These are phyloP conservation scores for Axis porcinus DNA, from an alignment of 2,113 vertebrate species.

Conservation along the genomic window DNA sequence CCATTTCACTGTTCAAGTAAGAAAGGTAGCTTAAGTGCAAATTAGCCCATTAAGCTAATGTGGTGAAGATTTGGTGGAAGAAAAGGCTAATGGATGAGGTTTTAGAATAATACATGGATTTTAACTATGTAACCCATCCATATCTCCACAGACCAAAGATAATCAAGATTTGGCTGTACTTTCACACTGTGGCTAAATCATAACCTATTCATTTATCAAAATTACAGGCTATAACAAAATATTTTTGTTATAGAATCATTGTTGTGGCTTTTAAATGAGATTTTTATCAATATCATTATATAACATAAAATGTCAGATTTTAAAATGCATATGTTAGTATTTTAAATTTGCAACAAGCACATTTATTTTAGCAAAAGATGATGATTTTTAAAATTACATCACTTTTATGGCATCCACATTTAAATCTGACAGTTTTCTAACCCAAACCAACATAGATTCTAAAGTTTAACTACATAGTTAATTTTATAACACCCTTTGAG, in stretches of 20 bases:
- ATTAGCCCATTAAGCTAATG: neutral
- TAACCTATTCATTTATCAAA: neutral
- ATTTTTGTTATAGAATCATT: neutral
- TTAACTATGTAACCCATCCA: neutral
- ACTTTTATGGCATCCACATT: neutral
- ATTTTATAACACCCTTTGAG: conserved; percentile 11
- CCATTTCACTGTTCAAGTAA: neutral
- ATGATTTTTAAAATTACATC: conserved; percentile 15
- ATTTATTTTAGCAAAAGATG: neutral
- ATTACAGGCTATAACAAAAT: neutral
- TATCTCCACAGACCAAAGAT: neutral
- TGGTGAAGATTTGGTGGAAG: conserved; percentile 20
- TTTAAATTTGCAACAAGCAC: conserved; percentile 5
- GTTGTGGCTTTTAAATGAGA: conserved; percentile 28
- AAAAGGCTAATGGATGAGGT: neutral
- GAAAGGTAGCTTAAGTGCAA: conserved; percentile 23
- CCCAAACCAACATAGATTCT: neutral
- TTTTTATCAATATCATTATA: conserved; percentile 32
- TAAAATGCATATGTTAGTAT: conserved; percentile 16
- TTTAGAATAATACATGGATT: neutral
- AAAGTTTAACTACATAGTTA: neutral
- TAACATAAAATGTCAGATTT: conserved; percentile 14
- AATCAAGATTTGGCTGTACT: conserved; percentile 53
- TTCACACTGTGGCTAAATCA: conserved; percentile 23
- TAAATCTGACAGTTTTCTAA: conserved; percentile 39